Evolutionary conservation across 2,888 invertebrate species (phyloP).

Genomic region (Sminthurinus aureus): DNA sequence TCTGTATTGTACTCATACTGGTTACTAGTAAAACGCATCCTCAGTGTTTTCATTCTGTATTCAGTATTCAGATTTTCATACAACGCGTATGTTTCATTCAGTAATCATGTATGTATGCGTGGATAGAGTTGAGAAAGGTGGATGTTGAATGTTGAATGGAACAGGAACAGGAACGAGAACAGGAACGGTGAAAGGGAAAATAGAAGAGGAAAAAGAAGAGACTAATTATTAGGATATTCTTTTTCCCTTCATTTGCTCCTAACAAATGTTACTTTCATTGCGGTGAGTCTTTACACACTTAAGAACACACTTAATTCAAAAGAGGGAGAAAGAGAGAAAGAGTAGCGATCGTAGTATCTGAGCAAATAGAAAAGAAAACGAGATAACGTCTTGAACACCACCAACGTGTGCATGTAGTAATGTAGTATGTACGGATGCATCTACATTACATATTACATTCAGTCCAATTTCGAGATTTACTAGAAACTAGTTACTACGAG

Average conservation of each 20-base stretch:
- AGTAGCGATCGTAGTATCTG: neutral
- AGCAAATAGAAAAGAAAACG: conserved; percentile 7
- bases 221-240: conserved; percentile 30
- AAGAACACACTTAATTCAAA: conserved; percentile 30
- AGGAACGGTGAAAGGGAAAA: neutral
- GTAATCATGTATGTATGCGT: too few relatives aligned
- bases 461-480: neutral
- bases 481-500: neutral
- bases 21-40: too few relatives aligned
- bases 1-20: too few relatives aligned
- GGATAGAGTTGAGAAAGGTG: too few relatives aligned
- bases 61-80: too few relatives aligned
- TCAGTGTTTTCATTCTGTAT: too few relatives aligned
- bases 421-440: neutral
- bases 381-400: conserved; percentile 6
- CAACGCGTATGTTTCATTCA: too few relatives aligned
- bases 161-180: too few relatives aligned
- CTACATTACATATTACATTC: neutral
- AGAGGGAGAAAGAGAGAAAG: conserved; percentile 17
- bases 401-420: neutral
- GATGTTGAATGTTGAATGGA: too few relatives aligned
- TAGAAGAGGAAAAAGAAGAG: neutral
- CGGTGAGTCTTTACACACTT: conserved; percentile 29
- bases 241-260: conserved; percentile 18
- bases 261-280: conserved; percentile 35